Base-by-base conservation (phyloP, 2,113 vertebrate genomes). In the Hippotragus niger region DNA sequence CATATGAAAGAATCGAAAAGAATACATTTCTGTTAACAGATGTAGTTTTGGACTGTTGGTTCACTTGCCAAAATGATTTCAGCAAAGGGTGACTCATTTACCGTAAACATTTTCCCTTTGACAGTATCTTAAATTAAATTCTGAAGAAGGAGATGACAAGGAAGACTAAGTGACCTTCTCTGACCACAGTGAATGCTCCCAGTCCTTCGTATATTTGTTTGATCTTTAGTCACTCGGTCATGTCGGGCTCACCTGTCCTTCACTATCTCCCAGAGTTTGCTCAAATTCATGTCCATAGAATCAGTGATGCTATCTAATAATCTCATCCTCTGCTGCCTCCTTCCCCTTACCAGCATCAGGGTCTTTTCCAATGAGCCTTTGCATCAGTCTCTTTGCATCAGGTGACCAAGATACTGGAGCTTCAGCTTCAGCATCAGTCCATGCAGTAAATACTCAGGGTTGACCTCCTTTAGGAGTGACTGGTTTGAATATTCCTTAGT, bases 41-140 rank as follows among this genome's bases (percentile, higher is more conserved):
- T 93, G 21, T 58, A 53, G 93, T 93, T 94, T 84, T 86, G 47
- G 58, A 43, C 67, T 67, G 8, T 85, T 31, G 15, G 1, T 50
- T 97, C 55, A 91, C 81, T 93, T 97, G 87, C 92, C 94, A 97
- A 95, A 87, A 92, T 96, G 95, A 95, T 86, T 83, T 98, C 90
- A 83, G 94, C 87, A 57, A 86, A 84, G 31, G n/a, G 23, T 96
- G 90, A 97, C 90, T 97, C 94, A 95, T 71, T 94, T 97, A 94
- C 76, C n/a, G 43, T 91, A 89, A 95, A 82, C 82, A 47, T 71
- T 71, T 86, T 43, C 83, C 33, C 62, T 95, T 67, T 71, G 40
- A 84, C 52, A 52, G 16, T 76, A 53, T 86, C 83, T 93, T 97
- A 93, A 84, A 92, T 88, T 89, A 94, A 74, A 92, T 76, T 89